These are phyloP conservation scores for Phaetusa simplex DNA, from an alignment of 2,113 vertebrate genomes.

Conservation along the genomic window DNA sequence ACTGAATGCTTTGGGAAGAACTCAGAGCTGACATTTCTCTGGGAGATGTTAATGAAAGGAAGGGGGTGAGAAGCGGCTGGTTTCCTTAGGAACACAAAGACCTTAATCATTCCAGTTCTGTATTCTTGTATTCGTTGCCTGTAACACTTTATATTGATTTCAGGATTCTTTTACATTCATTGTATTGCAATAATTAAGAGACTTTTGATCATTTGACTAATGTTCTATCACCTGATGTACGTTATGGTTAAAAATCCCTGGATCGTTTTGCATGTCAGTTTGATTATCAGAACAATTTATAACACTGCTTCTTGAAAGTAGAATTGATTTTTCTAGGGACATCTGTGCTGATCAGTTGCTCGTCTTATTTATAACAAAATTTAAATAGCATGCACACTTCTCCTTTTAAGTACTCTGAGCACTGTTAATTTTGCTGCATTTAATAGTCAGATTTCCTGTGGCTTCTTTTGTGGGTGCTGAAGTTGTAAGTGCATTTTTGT, in stretches of 20 bases:
- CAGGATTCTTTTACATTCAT: constrained; percentile 6
- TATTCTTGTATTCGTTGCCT: not conserved
- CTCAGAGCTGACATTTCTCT: not conserved
- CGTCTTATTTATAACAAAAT: not conserved
- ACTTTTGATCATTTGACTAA: not conserved
- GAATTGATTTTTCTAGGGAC: not conserved
- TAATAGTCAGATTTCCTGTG: constrained; percentile 5
- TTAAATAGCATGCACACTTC: not conserved
- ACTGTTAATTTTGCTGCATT: not conserved
- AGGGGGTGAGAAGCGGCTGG: not conserved
- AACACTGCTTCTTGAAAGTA: not conserved
- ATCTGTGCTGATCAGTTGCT: not conserved
- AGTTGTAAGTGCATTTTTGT: not conserved
- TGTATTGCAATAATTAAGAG: not conserved
- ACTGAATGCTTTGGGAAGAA: constrained; percentile 11
- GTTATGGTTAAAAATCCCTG: not conserved
- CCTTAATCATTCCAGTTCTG: not conserved
- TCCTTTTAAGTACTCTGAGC: not conserved
- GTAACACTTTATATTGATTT: constrained; percentile 15
- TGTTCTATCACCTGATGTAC: not conserved
- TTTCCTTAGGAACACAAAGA: constrained; percentile 51
- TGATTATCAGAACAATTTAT: not conserved
- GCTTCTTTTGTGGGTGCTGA: not conserved
- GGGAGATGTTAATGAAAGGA: constrained; percentile 33
- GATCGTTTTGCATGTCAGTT: not conserved